Base-by-base conservation (phyloP, 1,140 invertebrate species). In the Penaeus indicus region DNA sequence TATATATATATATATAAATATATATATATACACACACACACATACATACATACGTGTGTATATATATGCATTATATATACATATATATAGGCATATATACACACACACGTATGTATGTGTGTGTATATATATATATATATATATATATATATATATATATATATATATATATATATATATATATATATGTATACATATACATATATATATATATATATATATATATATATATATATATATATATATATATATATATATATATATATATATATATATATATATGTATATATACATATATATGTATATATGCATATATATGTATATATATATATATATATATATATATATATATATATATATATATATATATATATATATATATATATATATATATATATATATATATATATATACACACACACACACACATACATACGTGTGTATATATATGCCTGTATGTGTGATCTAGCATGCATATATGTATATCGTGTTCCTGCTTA, bases 41-140 rank as follows among this genome's bases (percentile, higher is more conserved):
- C 21, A 69, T 69, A 69, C 21, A 69, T 69, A 69, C 21, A 69
- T 69, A 69, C 21, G 21, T 69, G 21, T 69, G 21, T 69, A 69
- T 69, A 69, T 69, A 69, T 69, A 69, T 69, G 21, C 21, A 69
- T 69, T n/a, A 69, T 69, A 69, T 69, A 69, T 69, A 69, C 27
- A 69, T 69, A 69, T 69, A 69, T 69, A 69, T 69, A 69, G 13
- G 21, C 3, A 69, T 69, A 69, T 69, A 69, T 69, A 19, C 16
- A 69, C 32, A 69, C n/a, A 69, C n/a, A 69, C n/a, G n/a, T 69
- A n/a, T 69, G n/a, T 69, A n/a, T 69, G n/a, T 69, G n/a, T 69
- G n/a, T 69, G n/a, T 69, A 69, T 69, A 69, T 69, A 69, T 69
- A 69, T 69, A 69, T 69, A 69, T 69, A 69, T 69, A 69, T 69